Evolutionary conservation across 2,113 vertebrate genomes (phyloP).

Genomic region (Ophthalmolycus amberensis): DNA sequence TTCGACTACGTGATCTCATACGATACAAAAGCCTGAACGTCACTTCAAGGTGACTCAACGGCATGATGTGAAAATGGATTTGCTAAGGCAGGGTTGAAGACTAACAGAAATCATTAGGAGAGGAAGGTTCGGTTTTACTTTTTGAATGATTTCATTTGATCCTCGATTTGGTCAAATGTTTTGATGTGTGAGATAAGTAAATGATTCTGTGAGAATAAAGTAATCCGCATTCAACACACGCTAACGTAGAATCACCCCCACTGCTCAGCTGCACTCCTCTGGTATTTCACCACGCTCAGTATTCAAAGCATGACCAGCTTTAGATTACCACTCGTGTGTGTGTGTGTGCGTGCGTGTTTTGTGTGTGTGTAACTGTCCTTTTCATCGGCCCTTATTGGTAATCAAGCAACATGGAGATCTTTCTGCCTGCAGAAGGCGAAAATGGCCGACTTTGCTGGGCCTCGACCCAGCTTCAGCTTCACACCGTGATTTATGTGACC

Average conservation of each 20-base stretch:
- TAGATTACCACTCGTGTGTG: conserved; percentile 64
- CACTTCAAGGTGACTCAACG: conserved; percentile 52
- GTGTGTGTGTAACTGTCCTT: conserved; percentile 65
- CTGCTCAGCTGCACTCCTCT: conserved; percentile 47
- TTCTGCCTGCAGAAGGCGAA: conserved; percentile 78
- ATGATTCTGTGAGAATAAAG: conserved; percentile 11
- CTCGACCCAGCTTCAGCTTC: conserved; percentile 73
- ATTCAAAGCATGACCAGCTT: conserved; percentile 76
- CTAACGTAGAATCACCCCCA: conserved; percentile 29
- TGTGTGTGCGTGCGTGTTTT: conserved; percentile 24
- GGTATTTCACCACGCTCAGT: conserved; percentile 69
- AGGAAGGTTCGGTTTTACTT: background rate
- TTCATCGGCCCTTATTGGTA: conserved; percentile 75
- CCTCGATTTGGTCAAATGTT: conserved; percentile 20
- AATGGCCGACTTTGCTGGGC: conserved; percentile 73
- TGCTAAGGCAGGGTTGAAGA: background rate
- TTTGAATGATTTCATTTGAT: conserved; percentile 31
- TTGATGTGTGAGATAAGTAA: conserved; percentile 19
- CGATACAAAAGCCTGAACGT: conserved; percentile 3
- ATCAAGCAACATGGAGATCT: conserved; percentile 71
- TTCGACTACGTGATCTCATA: conserved; percentile 6
- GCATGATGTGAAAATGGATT: conserved; percentile 28
- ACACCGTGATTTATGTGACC: conserved; percentile 80
- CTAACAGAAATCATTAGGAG: background rate
- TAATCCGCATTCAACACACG: conserved; percentile 28